Percentiles rank a stretch among this genome's conserved stretches.
These are phyloP conservation scores for Perdita meconis DNA, from an alignment of 2,888 invertebrate genomes.

Conservation along the genomic window DNA sequence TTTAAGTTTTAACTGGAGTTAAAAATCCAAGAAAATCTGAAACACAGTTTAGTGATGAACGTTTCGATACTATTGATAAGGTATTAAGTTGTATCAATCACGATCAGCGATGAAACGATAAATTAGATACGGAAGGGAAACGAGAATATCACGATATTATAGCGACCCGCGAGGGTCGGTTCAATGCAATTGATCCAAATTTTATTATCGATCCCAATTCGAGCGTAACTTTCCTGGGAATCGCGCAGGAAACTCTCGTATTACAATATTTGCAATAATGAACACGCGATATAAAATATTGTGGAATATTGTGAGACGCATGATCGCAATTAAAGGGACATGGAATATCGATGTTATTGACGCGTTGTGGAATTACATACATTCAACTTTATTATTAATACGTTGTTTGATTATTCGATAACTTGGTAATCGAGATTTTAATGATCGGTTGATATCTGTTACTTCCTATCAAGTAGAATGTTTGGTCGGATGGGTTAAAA, in stretches of 20 bases:
- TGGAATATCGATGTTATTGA: slow-evolving; percentile 29
- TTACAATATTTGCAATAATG: slow-evolving; percentile 17
- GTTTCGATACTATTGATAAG: too few relatives aligned
- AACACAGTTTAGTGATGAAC: too few relatives aligned
- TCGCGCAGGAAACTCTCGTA: background rate
- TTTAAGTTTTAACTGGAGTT: too few relatives aligned
- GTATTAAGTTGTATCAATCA: too few relatives aligned
- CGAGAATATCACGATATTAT: background rate
- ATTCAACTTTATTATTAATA: slow-evolving; percentile 20
- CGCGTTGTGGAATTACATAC: slow-evolving; percentile 28
- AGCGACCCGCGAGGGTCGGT: background rate
- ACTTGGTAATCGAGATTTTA: slow-evolving; percentile 5
- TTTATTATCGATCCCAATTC: slow-evolving; percentile 22
- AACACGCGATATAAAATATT: slow-evolving; percentile 20
- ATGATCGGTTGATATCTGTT: background rate
- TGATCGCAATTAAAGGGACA: slow-evolving; percentile 11
- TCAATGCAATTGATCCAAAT: background rate
- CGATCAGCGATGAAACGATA: background rate
- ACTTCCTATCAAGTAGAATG: background rate
- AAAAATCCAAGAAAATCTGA: too few relatives aligned
- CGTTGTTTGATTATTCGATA: slow-evolving; percentile 17
- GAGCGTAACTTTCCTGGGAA: background rate
- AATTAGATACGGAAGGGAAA: slow-evolving; percentile 3
- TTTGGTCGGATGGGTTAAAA: too few relatives aligned
- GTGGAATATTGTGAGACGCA: slow-evolving; percentile 15